These are phyloP conservation scores for Himalopsyche tibetana DNA, from an alignment of 2,888 invertebrate genomes.

Conservation along the genomic window DNA sequence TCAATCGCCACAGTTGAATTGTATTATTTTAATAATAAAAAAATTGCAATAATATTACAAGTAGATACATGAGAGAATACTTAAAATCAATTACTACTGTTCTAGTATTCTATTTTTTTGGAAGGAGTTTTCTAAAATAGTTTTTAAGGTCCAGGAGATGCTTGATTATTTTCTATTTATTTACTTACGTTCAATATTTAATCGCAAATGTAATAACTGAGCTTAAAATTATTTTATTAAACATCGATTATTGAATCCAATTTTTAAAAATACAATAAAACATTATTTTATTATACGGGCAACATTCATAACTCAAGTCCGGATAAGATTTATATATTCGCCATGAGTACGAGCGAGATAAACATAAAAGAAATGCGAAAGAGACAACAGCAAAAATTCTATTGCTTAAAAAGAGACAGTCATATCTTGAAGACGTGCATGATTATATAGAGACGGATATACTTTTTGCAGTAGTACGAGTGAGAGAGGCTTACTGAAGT, in stretches of 20 bases:
- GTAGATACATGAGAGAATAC: no score
- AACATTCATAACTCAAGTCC: not conserved
- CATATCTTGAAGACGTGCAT: not conserved
- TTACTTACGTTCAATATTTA: no score
- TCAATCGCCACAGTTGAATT: no score
- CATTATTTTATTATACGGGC: not conserved
- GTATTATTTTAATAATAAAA: no score
- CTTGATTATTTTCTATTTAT: no score
- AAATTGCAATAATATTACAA: no score
- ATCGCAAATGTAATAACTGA: no score
- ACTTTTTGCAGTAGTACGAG: not conserved
- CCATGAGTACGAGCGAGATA: not conserved
- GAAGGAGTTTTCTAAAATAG: no score
- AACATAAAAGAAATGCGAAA: slow-evolving; percentile 6
- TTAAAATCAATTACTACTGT: no score
- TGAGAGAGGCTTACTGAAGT: not conserved
- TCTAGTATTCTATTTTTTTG: no score
- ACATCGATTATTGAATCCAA: not conserved
- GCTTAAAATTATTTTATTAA: no score
- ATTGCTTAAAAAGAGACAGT: slow-evolving; percentile 13
- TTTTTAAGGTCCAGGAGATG: no score
- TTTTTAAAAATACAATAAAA: not conserved
- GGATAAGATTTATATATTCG: not conserved
- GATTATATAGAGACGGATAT: not conserved
- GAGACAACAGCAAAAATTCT: not conserved